These are phyloP conservation scores for Zelleria hepariella DNA, from an alignment of 2,888 invertebrate species.

Conservation along the genomic window DNA sequence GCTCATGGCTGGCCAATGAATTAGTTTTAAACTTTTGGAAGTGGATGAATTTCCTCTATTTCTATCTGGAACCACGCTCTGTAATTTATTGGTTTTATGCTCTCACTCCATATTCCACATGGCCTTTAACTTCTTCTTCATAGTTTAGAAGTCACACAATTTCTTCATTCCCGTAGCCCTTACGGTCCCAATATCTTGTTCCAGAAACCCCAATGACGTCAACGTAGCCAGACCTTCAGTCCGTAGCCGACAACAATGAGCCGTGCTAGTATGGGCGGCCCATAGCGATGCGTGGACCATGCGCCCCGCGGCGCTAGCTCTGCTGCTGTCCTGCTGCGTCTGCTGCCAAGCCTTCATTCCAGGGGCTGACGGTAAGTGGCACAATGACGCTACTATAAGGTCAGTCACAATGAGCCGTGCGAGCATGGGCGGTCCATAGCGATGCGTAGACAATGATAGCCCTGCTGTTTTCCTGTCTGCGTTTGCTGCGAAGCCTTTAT, in stretches of 20 bases:
- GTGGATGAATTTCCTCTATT: no score
- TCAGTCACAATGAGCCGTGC: slow-evolving; percentile 23
- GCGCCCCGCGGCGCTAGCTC: slow-evolving; percentile 60
- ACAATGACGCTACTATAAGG: no score
- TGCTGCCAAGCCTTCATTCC: slow-evolving; percentile 49
- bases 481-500: slow-evolving; percentile 44
- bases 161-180: no score
- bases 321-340: slow-evolving; percentile 45
- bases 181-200: no score
- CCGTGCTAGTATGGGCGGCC: slow-evolving; percentile 59
- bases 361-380: slow-evolving; percentile 57
- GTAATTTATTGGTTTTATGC: no score
- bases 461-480: slow-evolving; percentile 44
- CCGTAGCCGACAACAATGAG: slow-evolving; percentile 10
- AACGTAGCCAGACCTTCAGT: neutral
- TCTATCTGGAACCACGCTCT: no score
- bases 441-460: slow-evolving; percentile 37
- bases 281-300: slow-evolving; percentile 39
- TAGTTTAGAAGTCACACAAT: no score
- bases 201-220: neutral
- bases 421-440: slow-evolving; percentile 67
- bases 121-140: no score
- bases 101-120: no score
- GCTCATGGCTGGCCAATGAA: no score
- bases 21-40: no score